Evolutionary conservation across 2,888 invertebrate genomes (phyloP).

Genomic region (Dynastes tityus): DNA sequence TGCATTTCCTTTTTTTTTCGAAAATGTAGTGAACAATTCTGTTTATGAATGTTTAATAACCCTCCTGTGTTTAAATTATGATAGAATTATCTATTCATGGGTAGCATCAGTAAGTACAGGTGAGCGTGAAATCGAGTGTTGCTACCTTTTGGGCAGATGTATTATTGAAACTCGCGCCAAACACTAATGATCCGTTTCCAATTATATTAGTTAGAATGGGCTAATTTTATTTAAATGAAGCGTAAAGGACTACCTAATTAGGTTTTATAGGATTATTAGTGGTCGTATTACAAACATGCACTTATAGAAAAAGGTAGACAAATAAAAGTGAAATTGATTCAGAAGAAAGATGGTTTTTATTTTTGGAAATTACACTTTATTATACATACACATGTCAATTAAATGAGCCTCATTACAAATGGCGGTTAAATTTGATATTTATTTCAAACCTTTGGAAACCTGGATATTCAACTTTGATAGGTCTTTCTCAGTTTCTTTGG

Average conservation of each 20-base stretch:
- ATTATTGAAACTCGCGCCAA: slow-evolving; percentile 20
- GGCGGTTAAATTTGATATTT: too few species aligned
- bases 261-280: background rate
- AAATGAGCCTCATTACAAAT: too few species aligned
- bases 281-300: slow-evolving; percentile 1
- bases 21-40: background rate
- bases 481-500: too few species aligned
- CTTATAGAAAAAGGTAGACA: background rate
- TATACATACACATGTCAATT: too few species aligned
- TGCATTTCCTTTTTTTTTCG: background rate
- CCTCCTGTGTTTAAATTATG: slow-evolving; percentile 6
- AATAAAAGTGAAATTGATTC: slow-evolving; percentile 2
- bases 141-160: slow-evolving; percentile 21
- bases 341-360: background rate
- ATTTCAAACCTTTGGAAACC: too few species aligned
- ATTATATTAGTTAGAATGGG: slow-evolving; percentile 31
- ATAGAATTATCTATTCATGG: slow-evolving; percentile 41
- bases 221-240: slow-evolving; percentile 43
- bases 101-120: slow-evolving; percentile 10
- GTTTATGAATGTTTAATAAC: background rate
- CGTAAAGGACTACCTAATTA: slow-evolving; percentile 38
- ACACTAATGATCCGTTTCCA: slow-evolving; percentile 39
- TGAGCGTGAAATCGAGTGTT: slow-evolving; percentile 31
- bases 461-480: too few species aligned
- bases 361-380: too few species aligned